Percentiles rank a stretch among this genome's conserved stretches.
phyloP scores from a whole-genome alignment of 2,797 vertebrate species.

The Meriones psammophilus region DNA sequence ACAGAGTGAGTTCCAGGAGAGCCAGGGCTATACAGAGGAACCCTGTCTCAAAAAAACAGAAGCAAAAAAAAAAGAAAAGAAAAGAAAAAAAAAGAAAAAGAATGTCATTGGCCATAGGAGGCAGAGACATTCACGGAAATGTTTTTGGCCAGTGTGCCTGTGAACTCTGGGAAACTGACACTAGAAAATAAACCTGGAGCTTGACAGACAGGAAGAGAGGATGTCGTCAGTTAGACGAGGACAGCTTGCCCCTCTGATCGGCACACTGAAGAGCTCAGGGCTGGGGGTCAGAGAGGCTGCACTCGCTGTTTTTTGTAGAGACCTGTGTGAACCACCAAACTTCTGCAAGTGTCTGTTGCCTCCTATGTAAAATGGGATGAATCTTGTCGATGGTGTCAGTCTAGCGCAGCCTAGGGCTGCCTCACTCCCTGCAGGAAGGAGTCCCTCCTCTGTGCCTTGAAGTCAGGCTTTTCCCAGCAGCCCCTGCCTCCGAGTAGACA shows the following conservation, averaged over 20 bases:
- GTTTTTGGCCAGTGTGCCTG: background rate
- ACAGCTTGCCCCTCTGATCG: background rate
- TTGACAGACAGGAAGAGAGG: constrained; percentile 6
- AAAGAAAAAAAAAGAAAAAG: background rate
- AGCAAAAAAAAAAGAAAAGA: background rate
- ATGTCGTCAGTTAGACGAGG: background rate
- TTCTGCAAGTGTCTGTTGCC: background rate
- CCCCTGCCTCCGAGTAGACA: background rate
- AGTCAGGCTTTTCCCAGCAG: background rate
- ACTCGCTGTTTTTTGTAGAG: background rate
- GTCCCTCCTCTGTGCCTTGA: background rate
- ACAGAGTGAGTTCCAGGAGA: background rate
- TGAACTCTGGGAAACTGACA: constrained; percentile 12
- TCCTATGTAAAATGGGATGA: background rate
- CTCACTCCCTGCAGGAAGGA: background rate
- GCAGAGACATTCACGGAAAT: background rate
- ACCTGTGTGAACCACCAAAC: background rate
- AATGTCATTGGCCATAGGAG: background rate
- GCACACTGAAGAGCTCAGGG: background rate
- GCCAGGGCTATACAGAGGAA: background rate
- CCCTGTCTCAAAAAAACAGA: background rate
- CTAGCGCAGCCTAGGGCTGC: background rate
- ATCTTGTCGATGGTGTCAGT: too few species aligned
- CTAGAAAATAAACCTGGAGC: background rate
- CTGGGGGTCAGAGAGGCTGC: background rate